A percentile compares a stretch with the other conserved stretches of the same genome.
Conservation (phyloP, 2,113 vertebrate genomes). For the Chionodraco myersi region DNA sequence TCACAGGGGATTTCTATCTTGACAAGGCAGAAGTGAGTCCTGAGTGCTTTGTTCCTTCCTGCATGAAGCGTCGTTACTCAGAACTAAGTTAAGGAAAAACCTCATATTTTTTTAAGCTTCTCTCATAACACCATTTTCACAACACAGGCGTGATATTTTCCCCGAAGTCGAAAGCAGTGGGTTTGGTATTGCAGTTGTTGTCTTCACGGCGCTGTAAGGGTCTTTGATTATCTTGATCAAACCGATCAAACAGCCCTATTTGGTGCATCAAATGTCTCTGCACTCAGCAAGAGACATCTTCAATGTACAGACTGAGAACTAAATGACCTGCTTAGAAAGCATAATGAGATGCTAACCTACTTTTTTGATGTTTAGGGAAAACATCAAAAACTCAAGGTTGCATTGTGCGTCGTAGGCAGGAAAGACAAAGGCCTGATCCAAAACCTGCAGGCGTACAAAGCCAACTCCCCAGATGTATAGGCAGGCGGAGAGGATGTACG, state of each 20-base stretch:
- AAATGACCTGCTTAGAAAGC: slow-evolving; percentile 21
- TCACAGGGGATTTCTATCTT: too few species aligned
- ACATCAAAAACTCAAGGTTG: slow-evolving; percentile 40
- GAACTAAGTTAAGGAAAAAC: too few species aligned
- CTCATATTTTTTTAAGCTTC: too few species aligned
- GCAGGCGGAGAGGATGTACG: slow-evolving; percentile 31
- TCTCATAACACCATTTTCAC: too few species aligned
- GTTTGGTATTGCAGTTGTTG: slow-evolving; percentile 1
- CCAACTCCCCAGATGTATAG: slow-evolving; percentile 49
- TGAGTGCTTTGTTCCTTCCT: too few species aligned
- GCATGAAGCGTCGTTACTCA: too few species aligned
- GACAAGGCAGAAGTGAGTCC: too few species aligned
- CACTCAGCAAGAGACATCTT: slow-evolving; percentile 13
- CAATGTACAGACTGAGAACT: slow-evolving; percentile 11
- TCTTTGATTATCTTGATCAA: slow-evolving; percentile 18
- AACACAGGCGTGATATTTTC: not conserved
- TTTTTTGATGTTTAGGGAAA: slow-evolving; percentile 60
- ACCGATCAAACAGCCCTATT: slow-evolving; percentile 12
- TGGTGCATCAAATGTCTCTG: not conserved
- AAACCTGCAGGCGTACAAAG: slow-evolving; percentile 43
- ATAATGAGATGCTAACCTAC: slow-evolving; percentile 64
- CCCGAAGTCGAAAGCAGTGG: not conserved
- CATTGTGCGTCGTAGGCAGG: not conserved
- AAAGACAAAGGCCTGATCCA: slow-evolving; percentile 61
- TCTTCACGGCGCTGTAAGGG: not conserved